These are phyloP conservation scores for Leuciscus waleckii DNA, from an alignment of 2,797 vertebrate species.

Conservation along the genomic window DNA sequence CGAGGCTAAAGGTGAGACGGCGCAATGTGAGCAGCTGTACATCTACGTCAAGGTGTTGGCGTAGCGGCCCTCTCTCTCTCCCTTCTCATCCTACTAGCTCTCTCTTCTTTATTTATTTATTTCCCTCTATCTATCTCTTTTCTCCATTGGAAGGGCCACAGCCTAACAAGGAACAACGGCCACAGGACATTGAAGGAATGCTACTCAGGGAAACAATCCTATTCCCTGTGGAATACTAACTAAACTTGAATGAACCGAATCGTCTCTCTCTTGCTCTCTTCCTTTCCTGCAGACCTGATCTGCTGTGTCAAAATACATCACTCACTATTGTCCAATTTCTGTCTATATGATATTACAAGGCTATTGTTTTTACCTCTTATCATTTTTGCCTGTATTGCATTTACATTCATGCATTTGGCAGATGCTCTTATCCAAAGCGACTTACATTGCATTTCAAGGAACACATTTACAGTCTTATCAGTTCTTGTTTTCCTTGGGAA, in stretches of 20 bases:
- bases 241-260: slow-evolving; percentile 85
- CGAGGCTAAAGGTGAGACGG: slow-evolving; percentile 92
- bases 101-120: slow-evolving; percentile 72
- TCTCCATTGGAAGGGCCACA: slow-evolving; percentile 84
- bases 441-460: no score
- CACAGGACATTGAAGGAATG: slow-evolving; percentile 86
- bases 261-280: slow-evolving; percentile 62
- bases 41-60: slow-evolving; percentile 95
- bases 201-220: slow-evolving; percentile 85
- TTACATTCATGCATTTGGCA: no score
- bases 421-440: no score
- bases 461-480: no score
- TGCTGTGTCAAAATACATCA: slow-evolving; percentile 85
- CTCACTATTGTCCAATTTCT: slow-evolving; percentile 89
- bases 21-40: slow-evolving; percentile 96
- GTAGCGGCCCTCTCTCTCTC: slow-evolving; percentile 78
- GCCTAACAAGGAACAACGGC: slow-evolving; percentile 95
- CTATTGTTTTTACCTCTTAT: slow-evolving; percentile 24
- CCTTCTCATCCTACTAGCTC: slow-evolving; percentile 75
- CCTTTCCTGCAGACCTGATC: slow-evolving; percentile 72
- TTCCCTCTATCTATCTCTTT: slow-evolving; percentile 56
- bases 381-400: not conserved
- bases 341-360: slow-evolving; percentile 64
- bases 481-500: no score
- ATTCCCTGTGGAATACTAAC: slow-evolving; percentile 89